phyloP scores from a whole-genome alignment of 2,888 invertebrate species.

The Pachydiplax longipennis region DNA sequence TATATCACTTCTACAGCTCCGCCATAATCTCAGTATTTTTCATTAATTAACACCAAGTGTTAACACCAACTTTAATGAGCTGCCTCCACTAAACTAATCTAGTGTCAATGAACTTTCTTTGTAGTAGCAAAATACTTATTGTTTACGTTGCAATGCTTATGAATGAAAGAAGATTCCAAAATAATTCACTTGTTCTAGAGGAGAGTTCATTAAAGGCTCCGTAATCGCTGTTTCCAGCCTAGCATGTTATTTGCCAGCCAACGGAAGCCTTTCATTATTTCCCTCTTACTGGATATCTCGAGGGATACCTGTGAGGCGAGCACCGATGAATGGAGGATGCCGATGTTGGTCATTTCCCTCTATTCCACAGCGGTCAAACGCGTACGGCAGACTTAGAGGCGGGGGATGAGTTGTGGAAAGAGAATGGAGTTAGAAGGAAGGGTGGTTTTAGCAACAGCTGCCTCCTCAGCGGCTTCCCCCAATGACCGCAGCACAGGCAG shows the following conservation, averaged over 20 bases:
- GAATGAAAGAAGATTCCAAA: no score
- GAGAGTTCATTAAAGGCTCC: no score
- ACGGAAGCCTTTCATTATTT: background rate
- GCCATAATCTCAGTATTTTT: no score
- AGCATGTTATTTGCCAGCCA: background rate
- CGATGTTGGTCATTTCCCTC: background rate
- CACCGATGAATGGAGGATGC: conserved; percentile 10
- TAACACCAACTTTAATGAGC: no score
- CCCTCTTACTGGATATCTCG: background rate
- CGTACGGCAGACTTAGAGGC: background rate
- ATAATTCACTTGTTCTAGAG: no score
- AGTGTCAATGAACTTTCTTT: no score
- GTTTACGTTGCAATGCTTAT: no score
- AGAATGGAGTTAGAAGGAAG: background rate
- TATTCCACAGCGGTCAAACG: background rate
- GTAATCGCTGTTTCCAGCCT: no score
- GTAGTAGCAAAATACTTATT: no score
- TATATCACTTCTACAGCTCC: no score
- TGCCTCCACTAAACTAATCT: no score
- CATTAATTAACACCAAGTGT: no score
- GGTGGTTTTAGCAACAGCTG: background rate
- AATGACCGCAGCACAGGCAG: background rate
- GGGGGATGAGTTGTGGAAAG: background rate
- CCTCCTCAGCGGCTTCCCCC: background rate
- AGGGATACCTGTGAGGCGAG: background rate